Evolutionary conservation across 30 jellyfish, hydroid and myxozoan genomes (phyloP).

Genomic region (Clytia hemisphaerica): DNA sequence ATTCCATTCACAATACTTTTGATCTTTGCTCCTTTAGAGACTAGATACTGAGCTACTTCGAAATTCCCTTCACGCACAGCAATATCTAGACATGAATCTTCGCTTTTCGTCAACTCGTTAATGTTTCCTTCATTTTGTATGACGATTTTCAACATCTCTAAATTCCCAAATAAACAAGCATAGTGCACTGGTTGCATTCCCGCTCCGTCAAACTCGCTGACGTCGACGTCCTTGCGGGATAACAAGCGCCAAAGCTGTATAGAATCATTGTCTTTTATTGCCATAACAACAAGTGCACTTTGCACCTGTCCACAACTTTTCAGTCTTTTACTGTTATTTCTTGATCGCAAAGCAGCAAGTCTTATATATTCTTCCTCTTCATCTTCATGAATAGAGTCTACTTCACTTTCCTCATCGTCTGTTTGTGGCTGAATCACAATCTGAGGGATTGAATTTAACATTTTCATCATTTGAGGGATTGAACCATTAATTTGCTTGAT

Average conservation of each 20-base stretch:
- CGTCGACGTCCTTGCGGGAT: conserved; percentile 31
- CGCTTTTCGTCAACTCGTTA: conserved; percentile 29
- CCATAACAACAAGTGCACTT: conserved; percentile 46
- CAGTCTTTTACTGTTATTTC: conserved; percentile 14
- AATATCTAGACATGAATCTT: conserved; percentile 61
- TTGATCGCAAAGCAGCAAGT: not conserved
- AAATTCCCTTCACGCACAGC: conserved; percentile 77
- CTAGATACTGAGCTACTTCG: conserved; percentile 61
- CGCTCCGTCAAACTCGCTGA: conserved; percentile 50
- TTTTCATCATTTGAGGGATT: not conserved
- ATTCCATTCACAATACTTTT: conserved; percentile 61
- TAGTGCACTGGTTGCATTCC: conserved; percentile 76
- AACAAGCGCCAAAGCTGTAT: conserved; percentile 47
- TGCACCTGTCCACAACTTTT: conserved; percentile 48
- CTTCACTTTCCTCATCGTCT: not conserved
- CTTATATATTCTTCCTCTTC: not conserved
- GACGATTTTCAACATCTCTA: conserved; percentile 36
- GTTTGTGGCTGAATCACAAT: not conserved
- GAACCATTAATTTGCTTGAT: not conserved
- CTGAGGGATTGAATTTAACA: not conserved
- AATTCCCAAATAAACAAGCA: conserved; percentile 64
- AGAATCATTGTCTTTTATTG: conserved; percentile 37
- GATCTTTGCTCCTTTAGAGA: conserved; percentile 64
- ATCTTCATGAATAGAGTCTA: not conserved
- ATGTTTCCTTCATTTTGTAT: conserved; percentile 44